Base-by-base conservation (phyloP, 2,888 invertebrate species). In the Chironomus tentans region DNA sequence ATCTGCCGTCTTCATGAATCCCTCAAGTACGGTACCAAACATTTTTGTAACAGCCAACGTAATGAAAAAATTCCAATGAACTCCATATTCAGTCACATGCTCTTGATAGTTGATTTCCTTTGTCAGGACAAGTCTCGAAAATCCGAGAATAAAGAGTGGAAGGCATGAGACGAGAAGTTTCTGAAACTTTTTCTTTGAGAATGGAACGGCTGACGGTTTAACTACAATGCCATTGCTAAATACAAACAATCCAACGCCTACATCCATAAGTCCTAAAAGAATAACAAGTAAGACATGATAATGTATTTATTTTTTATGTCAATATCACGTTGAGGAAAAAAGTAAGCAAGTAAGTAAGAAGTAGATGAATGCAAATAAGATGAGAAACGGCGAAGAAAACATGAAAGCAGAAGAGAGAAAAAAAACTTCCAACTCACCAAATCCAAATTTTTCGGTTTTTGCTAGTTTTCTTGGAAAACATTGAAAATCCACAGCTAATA, bases 31-130 rank as follows among this genome's bases (percentile, higher is more conserved):
- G 0, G 89, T 89, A 56, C 91, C 90, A 21, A 92, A 80, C 1
- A 94, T 82, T 84, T 94, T 95, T 18, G 95, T 91, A 61, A 91
- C 84, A 2, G 94, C 95, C 76, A 99, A 84, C 0, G 97, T 98
- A 79, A 97, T 91, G 83, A 98, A 99, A 82, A 99, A 99, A 84
- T 99, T 99, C 94, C 98, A 97, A 83, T 99, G 98, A 0, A 91
- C 87, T 0, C 99, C 99, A 86, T 99, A 99, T 82, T 99, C 99
- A 0, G 92, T 89, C 0, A 93, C 88, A 82, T 95, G 93, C 80
- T 93, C 92, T 77, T 94, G 92, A 82, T 99, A 98, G 78, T 92
- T 88, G 1, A 91, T 84, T 62, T 88, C 82, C 80, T 88, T 86
- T 2, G 85, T 88, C 0, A 91, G 82, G 15, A 90, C 73, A 78